phyloP scores from a whole-genome alignment of 2,113 vertebrate species.

The Pithys albifrons region DNA sequence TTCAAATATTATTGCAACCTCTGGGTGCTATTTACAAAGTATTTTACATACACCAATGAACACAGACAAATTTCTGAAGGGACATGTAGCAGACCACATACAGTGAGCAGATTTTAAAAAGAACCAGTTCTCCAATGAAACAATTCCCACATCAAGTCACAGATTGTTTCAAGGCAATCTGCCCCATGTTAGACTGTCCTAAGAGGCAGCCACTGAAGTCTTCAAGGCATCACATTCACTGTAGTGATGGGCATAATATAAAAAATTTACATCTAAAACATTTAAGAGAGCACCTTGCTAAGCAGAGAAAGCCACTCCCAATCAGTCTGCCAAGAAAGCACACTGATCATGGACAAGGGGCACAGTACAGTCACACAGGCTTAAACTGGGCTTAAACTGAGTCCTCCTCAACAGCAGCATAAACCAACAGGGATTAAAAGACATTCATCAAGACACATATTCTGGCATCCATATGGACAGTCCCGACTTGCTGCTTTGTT shows the following conservation, averaged over 20 bases:
- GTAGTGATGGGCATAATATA: not conserved
- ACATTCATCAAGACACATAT: not conserved
- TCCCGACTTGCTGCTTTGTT: not conserved
- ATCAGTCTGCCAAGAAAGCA: not conserved
- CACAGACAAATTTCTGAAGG: not conserved
- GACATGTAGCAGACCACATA: not conserved
- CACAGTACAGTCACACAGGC: not conserved
- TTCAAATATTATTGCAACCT: not conserved
- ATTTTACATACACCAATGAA: not conserved
- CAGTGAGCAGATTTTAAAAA: not conserved
- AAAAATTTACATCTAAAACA: not conserved
- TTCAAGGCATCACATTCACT: not conserved
- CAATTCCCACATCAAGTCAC: not conserved
- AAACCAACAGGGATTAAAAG: not conserved
- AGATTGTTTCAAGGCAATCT: not conserved
- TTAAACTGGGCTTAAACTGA: not conserved
- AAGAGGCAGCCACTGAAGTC: not conserved
- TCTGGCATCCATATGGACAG: not conserved
- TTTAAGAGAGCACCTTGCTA: not conserved
- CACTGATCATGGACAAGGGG: not conserved
- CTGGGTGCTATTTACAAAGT: slow-evolving; percentile 12
- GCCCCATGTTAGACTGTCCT: not conserved
- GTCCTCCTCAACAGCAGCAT: not conserved
- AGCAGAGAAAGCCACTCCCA: not conserved
- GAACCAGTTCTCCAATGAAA: not conserved